phyloP scores from a whole-genome alignment of 1,140 invertebrate genomes.

The Dysdera silvatica region DNA sequence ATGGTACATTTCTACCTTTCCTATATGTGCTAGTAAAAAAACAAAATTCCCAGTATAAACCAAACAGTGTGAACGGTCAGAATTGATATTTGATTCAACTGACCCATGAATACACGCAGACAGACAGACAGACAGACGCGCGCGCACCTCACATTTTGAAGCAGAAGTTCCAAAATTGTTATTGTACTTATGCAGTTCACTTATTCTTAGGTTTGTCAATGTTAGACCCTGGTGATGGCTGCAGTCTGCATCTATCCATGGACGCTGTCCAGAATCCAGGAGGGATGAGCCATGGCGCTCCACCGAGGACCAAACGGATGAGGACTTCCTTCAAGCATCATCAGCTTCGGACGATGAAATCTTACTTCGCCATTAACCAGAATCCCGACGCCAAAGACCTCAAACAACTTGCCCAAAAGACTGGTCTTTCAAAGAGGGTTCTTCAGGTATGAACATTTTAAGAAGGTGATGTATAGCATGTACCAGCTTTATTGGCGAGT shows the following conservation, averaged over 20 bases:
- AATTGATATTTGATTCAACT: too few species aligned
- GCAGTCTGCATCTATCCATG: conserved; percentile 19
- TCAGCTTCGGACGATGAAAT: conserved; percentile 96
- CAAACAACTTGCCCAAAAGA: conserved; percentile 74
- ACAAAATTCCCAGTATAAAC: too few species aligned
- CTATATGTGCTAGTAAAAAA: too few species aligned
- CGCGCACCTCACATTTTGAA: too few species aligned
- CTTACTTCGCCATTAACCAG: conserved; percentile 96
- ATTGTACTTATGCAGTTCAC: too few species aligned
- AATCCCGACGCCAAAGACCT: conserved; percentile 59
- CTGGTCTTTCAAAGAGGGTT: conserved; percentile 92
- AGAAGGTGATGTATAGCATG: too few species aligned
- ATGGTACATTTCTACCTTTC: too few species aligned
- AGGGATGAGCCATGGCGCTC: conserved; percentile 31
- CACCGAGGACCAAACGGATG: conserved; percentile 51
- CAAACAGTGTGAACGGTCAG: too few species aligned
- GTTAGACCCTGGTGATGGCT: conserved; percentile 18
- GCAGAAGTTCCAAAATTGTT: too few species aligned
- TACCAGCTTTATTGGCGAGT: too few species aligned
- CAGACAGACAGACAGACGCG: too few species aligned
- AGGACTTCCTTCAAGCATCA: conserved; percentile 97
- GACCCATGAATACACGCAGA: too few species aligned
- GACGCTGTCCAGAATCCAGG: neutral
- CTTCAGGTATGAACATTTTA: conserved; percentile 94
- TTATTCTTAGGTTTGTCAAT: neutral